Evolutionary conservation across 2,888 invertebrate genomes (phyloP).

Genomic region (Chironomus riparius): DNA sequence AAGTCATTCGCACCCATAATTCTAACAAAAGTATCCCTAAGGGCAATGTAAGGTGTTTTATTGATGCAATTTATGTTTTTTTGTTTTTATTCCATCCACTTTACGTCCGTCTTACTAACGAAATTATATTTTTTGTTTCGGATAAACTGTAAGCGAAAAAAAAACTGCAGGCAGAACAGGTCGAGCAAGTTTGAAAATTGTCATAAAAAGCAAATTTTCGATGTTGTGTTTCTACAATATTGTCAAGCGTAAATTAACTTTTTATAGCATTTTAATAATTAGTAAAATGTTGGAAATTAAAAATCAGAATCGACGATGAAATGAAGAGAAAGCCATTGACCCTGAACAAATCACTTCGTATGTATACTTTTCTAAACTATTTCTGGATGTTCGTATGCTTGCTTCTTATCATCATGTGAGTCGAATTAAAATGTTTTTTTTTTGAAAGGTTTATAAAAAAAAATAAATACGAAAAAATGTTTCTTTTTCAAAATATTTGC

Average conservation of each 20-base stretch:
- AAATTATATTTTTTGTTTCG: no score
- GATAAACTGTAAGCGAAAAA: background rate
- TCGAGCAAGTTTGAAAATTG: background rate
- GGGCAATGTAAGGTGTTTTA: background rate
- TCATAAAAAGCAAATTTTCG: background rate
- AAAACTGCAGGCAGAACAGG: background rate
- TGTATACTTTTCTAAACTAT: background rate
- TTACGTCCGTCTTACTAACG: background rate
- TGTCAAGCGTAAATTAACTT: background rate
- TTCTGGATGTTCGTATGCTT: background rate
- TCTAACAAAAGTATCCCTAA: background rate
- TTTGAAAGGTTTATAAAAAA: no score
- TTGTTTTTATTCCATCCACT: background rate
- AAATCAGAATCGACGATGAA: background rate
- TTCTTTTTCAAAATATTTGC: background rate
- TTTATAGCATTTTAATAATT: background rate
- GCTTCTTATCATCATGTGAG: background rate
- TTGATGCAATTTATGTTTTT: background rate
- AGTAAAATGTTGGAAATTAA: background rate
- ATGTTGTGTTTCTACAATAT: background rate
- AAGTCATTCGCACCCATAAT: no score
- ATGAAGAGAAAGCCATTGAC: background rate
- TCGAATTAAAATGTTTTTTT: background rate
- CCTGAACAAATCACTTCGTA: background rate
- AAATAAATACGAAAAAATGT: no score